phyloP scores from a whole-genome alignment of 1,140 invertebrate species.

The Caenorhabditis briggsae region DNA sequence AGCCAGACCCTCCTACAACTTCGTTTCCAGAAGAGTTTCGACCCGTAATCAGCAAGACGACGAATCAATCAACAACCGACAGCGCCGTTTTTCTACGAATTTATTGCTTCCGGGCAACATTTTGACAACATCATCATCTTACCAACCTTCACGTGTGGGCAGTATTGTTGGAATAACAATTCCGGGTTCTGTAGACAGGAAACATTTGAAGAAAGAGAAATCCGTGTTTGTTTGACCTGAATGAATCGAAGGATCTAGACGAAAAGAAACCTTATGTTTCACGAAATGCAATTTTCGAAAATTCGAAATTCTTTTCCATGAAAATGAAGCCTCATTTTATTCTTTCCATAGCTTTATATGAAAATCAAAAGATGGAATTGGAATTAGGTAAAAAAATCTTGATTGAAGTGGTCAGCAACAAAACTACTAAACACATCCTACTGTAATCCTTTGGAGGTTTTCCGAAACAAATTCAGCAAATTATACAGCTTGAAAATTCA shows the following conservation, averaged over 20 bases:
- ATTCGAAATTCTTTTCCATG: background rate
- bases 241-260: conserved; percentile 5
- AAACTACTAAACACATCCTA: too few relatives aligned
- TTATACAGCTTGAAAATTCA: too few relatives aligned
- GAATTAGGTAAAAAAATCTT: background rate
- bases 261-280: conserved; percentile 1
- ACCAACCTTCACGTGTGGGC: background rate
- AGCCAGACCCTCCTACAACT: conserved; percentile 15
- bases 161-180: background rate
- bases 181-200: conserved; percentile 29
- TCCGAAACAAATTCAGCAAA: too few relatives aligned
- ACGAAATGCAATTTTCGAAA: background rate
- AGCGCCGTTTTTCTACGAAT: background rate
- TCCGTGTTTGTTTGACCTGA: conserved; percentile 29
- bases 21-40: conserved; percentile 20
- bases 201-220: background rate
- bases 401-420: too few relatives aligned
- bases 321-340: background rate
- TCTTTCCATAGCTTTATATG: background rate
- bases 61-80: conserved; percentile 29
- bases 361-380: background rate
- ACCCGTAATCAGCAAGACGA: conserved; percentile 35
- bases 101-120: background rate
- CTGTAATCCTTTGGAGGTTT: too few relatives aligned
- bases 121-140: background rate